Percentiles rank a stretch among this genome's conserved stretches.
phyloP scores from a whole-genome alignment of 2,113 vertebrate genomes.

The Sylvietta virens region DNA sequence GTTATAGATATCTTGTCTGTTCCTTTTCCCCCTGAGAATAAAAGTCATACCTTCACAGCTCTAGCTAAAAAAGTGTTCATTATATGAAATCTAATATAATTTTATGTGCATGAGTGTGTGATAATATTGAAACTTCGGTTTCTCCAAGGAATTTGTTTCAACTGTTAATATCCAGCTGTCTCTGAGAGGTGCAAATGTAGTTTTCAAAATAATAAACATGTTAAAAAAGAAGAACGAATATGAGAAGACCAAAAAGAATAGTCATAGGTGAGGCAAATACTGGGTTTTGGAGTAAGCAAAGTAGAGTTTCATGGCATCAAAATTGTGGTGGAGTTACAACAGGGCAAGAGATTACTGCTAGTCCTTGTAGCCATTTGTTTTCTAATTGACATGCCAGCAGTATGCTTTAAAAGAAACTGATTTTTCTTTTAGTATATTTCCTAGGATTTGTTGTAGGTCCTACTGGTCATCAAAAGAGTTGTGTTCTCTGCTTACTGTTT shows the following conservation, averaged over 20 bases:
- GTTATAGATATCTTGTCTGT: conserved; percentile 23
- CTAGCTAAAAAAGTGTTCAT: not conserved
- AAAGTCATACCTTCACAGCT: not conserved
- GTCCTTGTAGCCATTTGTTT: not conserved
- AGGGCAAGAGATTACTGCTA: not conserved
- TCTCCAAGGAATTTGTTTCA: not conserved
- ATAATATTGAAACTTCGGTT: not conserved
- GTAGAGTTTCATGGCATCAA: not conserved
- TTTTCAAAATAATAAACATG: not conserved
- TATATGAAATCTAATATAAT: not conserved
- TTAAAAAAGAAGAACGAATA: not conserved
- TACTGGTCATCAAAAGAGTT: not conserved
- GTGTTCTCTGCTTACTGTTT: not conserved
- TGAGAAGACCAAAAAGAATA: not conserved
- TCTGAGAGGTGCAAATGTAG: not conserved
- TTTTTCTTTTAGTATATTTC: not conserved
- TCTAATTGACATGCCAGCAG: not conserved
- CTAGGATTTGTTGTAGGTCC: not conserved
- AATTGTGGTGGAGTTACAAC: not conserved
- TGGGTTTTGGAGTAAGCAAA: not conserved
- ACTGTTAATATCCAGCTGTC: not conserved
- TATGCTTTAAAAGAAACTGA: not conserved
- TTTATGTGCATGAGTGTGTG: not conserved
- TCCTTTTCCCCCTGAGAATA: not conserved
- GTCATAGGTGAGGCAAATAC: not conserved